Conservation (phyloP, 2,113 vertebrate species). For the Ophiodon elongatus region DNA sequence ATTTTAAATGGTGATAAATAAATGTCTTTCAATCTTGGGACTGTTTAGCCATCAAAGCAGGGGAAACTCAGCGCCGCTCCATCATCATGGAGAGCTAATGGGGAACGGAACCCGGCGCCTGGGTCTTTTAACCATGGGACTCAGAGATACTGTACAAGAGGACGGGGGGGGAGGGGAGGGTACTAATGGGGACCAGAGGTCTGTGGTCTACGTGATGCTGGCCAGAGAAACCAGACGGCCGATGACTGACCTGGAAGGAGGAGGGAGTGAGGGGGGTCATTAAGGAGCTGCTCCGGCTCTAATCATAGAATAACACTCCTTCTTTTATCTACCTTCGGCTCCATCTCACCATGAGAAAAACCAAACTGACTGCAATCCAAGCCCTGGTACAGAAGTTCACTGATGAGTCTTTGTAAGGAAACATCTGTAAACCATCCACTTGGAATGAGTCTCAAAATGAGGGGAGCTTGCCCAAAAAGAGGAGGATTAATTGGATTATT, state of each 20-base stretch:
- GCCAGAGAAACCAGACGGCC: conserved; percentile 74
- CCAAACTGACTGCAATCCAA: conserved; percentile 43
- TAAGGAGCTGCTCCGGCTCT: conserved; percentile 68
- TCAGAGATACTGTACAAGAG: conserved; percentile 60
- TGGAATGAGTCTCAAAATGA: conserved; percentile 46
- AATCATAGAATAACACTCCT: conserved; percentile 79
- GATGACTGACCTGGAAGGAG: conserved; percentile 75
- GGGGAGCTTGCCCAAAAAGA: conserved; percentile 27
- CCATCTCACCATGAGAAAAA: conserved; percentile 65
- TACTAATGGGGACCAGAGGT: conserved; percentile 81
- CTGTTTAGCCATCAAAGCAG: conserved; percentile 70
- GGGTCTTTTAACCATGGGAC: conserved; percentile 60
- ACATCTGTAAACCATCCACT: conserved; percentile 78
- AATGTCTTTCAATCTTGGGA: conserved; percentile 51
- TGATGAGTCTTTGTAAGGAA: conserved; percentile 50
- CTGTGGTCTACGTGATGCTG: conserved; percentile 73
- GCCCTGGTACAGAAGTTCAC: conserved; percentile 42
- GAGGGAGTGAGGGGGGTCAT: conserved; percentile 37
- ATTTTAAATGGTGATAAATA: conserved; percentile 24
- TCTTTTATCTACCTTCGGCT: conserved; percentile 71
- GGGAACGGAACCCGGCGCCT: conserved; percentile 69
- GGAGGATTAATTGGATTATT: conserved; percentile 66
- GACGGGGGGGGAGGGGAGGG: not conserved
- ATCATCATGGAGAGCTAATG: conserved; percentile 74
- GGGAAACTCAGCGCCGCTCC: conserved; percentile 61